Base-by-base conservation (phyloP, 2,797 vertebrate genomes). In the Hyperoplus lanceolatus region DNA sequence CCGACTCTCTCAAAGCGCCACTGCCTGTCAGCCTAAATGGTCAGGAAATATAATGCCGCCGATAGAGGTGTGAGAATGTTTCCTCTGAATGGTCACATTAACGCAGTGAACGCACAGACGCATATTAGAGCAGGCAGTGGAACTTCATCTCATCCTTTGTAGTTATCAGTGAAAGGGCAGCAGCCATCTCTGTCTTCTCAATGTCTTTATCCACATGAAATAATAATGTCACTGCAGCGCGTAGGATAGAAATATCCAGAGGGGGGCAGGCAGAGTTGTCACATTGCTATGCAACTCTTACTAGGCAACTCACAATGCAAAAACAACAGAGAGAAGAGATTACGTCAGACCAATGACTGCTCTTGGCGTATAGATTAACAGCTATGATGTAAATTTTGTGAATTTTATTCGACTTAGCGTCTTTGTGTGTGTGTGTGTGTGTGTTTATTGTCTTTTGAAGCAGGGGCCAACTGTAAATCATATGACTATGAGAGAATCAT, bases 131-230 rank as follows among this genome's bases (percentile, higher is more conserved):
- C 55, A 61, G 70, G 55, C 67, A 39, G 38, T 61, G 59, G 46
- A 70, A 70, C 74, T 56, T 45, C 69, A 68, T 66, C 14, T 15
- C 74, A 74, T 70, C 77, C 64, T 72, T 55, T 77, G 68, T 62
- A 67, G 56, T 82, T 82, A 71, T 64, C 80, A 69, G 72, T 36
- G 56, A 90, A 89, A 87, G 83, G 69, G 69, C 85, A 84, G 63
- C 65, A 84, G 63, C 65, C 70, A 38, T 80, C 75, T 81, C 77
- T 75, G 51, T 87, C 79, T 53, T 79, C 70, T 84, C 60, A 50
- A 75, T 77, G 80, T 81, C 81, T 87, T 79, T 73, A 77, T 76
- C 80, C 73, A 54, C 64, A 75, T 78, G 60, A 89, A 88, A 88
- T 77, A 87, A 89, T 89, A 82, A 90, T 73, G 73, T 55, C 54